Evolutionary conservation across 2,888 invertebrate genomes (phyloP).

Genomic region (Tiphia femorata): DNA sequence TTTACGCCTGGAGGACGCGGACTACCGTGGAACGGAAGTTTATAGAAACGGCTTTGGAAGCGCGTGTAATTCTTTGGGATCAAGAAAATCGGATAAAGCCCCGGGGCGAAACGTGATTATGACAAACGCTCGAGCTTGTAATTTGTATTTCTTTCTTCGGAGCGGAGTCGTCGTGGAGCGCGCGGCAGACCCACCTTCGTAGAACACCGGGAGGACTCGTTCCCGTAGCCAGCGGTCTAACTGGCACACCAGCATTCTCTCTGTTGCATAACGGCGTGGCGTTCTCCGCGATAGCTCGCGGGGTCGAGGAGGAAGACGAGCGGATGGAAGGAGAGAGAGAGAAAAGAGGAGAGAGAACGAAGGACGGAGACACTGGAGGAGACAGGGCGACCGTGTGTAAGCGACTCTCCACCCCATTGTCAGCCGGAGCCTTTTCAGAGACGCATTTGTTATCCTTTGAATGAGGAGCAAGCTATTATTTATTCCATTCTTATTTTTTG

Average conservation of each 20-base stretch:
- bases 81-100: not conserved
- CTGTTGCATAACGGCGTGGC: conserved; percentile 36
- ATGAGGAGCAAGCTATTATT: conserved; percentile 67
- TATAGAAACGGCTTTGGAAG: too few species aligned
- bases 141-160: conserved; percentile 13
- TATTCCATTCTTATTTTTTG: conserved; percentile 68
- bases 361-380: conserved; percentile 12
- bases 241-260: conserved; percentile 37
- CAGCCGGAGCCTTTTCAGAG: conserved; percentile 61
- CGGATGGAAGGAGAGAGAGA: not conserved
- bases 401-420: conserved; percentile 64
- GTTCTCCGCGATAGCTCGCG: conserved; percentile 24
- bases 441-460: conserved; percentile 68
- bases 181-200: too few species aligned
- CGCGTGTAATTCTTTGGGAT: too few species aligned
- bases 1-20: too few species aligned
- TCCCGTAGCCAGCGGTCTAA: not conserved
- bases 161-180: too few species aligned
- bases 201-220: conserved; percentile 15
- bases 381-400: conserved; percentile 55
- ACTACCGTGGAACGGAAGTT: too few species aligned
- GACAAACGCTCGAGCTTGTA: conserved; percentile 11
- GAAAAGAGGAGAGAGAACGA: conserved; percentile 9
- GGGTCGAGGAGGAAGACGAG: conserved; percentile 12
- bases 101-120: not conserved